A percentile compares a stretch with the other conserved stretches of the same genome.
Evolutionary conservation across 2,797 vertebrate genomes (phyloP).

Genomic region (Anolis apletophallus): DNA sequence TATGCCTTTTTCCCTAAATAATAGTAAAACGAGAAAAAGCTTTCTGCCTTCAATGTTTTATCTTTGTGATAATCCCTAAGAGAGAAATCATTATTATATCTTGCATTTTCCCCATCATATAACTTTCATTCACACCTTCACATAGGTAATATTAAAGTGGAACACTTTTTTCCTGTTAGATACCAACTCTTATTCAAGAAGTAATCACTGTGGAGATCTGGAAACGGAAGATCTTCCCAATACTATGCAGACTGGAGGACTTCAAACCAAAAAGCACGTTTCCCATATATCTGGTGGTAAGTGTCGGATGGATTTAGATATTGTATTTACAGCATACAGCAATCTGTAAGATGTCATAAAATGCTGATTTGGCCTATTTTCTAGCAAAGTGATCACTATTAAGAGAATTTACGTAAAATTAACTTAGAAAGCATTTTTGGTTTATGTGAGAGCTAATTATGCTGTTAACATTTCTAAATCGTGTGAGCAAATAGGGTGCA

Average conservation of each 20-base stretch:
- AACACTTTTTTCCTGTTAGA: conserved; percentile 73
- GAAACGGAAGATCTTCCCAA: conserved; percentile 93
- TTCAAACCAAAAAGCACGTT: conserved; percentile 91
- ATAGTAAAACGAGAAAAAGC: conserved; percentile 1
- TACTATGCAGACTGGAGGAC: conserved; percentile 90
- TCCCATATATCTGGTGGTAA: conserved; percentile 94
- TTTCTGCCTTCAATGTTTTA: background rate
- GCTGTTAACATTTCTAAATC: background rate
- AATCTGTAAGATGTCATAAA: background rate
- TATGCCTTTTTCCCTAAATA: background rate
- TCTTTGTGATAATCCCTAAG: background rate
- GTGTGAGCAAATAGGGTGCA: background rate
- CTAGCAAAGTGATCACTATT: background rate
- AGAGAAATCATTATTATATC: background rate
- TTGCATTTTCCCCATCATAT: background rate
- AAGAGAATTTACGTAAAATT: background rate
- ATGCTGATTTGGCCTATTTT: background rate
- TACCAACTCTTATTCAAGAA: conserved; percentile 87
- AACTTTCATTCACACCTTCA: background rate
- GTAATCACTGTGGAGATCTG: conserved; percentile 92
- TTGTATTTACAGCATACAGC: background rate
- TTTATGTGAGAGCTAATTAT: background rate
- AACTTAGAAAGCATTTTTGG: background rate
- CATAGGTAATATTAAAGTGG: background rate
- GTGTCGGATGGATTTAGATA: conserved; percentile 57